Conservation (phyloP, 2,797 vertebrate species). For the Cuculus canorus region DNA sequence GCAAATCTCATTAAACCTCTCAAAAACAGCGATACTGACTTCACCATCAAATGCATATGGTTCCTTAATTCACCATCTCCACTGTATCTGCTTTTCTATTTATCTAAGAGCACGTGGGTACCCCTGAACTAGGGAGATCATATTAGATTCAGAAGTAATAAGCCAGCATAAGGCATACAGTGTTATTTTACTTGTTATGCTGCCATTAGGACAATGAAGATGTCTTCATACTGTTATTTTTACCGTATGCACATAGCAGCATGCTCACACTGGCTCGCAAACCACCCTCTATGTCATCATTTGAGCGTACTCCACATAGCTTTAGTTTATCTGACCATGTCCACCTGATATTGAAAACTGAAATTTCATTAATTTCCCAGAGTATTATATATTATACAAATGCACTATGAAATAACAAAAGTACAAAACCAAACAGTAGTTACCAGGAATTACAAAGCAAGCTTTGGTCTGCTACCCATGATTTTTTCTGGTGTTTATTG, state of each 20-base stretch:
- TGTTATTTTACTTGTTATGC: neutral
- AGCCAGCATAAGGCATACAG: neutral
- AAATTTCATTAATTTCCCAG: neutral
- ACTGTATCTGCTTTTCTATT: neutral
- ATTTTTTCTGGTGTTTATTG: neutral
- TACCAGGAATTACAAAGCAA: neutral
- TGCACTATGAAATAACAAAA: neutral
- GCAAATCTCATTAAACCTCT: neutral
- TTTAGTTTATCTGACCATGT: neutral
- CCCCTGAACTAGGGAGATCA: neutral
- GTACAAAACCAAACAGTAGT: neutral
- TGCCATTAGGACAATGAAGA: neutral
- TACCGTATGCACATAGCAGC: neutral
- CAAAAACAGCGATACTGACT: neutral
- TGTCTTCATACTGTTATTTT: neutral
- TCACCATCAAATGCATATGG: accelerated
- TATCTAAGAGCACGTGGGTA: neutral
- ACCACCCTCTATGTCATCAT: too few relatives aligned
- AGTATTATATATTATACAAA: neutral
- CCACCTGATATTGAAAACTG: neutral
- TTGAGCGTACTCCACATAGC: accelerated
- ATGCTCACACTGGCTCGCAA: neutral
- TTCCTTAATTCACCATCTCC: neutral
- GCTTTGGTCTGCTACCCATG: neutral
- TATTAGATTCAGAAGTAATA: neutral